Evolutionary conservation across 2,113 vertebrate species (phyloP), one percentile per base, ranked within the genome.

Genomic region (Uria aalge): DNA sequence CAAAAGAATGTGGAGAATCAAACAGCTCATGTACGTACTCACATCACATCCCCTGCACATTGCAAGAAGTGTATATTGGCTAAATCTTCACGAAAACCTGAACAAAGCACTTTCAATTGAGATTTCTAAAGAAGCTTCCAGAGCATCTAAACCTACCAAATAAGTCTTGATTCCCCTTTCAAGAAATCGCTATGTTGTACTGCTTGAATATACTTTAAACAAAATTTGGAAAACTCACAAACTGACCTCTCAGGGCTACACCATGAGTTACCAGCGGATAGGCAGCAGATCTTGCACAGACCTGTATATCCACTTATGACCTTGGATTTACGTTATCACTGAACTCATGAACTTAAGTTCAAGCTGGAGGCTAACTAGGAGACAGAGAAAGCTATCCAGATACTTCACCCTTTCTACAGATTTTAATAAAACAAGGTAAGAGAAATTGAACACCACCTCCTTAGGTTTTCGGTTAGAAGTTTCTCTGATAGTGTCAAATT

Each of bases 211-310:
- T 3, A 48, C n/a, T 66, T 92, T 4, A 73, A 79, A 22, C 10
- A 76, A 56, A n/a, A 57, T 6, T 6, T 30, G 45, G 13, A 75
- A 57, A 86, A 41, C 34, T n/a, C 63, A 53, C 23, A 41, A 81
- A 47, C 11, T 38, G 85, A 32, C 40, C 29, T 77, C 38, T 45
- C 29, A 8, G 47, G n/a, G 60, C 41, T 91, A 34, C 43, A 11
- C 30, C 0, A 0, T 34, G 18, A 94, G 30, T 30, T 69, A 24
- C 55, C 7, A 32, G 62, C 1, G 2, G 24, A 48, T 0, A 36
- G 68, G 57, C 45, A 76, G 73, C 26, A 68, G 53, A 30, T 36
- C 50, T 22, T 34, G 13, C 17, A 53, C 77, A 71, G 50, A 60
- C 19, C 55, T 89, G 9, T 14, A 14, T 21, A 48, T 21, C 55